Evolutionary conservation across 1,140 invertebrate species (phyloP), one percentile per base, ranked within the genome.

Genomic region (Gryllus bimaculatus): DNA sequence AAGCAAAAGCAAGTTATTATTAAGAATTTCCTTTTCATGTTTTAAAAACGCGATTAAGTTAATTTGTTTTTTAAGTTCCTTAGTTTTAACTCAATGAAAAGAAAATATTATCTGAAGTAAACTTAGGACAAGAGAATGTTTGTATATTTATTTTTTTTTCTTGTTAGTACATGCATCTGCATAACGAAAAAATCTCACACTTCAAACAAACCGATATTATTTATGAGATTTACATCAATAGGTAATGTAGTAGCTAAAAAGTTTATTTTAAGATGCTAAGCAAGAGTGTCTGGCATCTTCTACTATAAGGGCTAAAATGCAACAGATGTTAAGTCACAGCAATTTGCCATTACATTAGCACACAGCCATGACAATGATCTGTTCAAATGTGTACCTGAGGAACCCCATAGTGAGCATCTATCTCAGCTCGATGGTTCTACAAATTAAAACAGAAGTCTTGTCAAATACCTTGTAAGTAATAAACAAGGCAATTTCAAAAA

Each of bases 351-450:
- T 13, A 66, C 54, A 66, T 13, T 66, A 18, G 47, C 76, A 47
- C 76, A 77, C 76, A 77, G 76, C 26, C 76, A 77, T 26, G 20
- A 15, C 76, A 66, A 18, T 66, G 54, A 66, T 66, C 54, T 66
- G 54, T 66, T 66, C 54, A 66, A 66, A 13, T 48, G 54, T 80
- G 78, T 83, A 83, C 83, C 82, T 89, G 87, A 20, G 87, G 86
- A 79, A 89, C 87, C 81, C 95, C 95, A 89, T 95, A 95, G 86
- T 92, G 93, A 86, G 94, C 94, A 87, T 96, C 95, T 89, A 96
- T 94, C 91, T 97, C 95, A 86, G 94, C 91, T 85, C 94, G 94
- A 89, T 94, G 93, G 90, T 90, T 96, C 95, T 96, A 94, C 84
- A 92, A 91, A 87, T 84, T 87, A 84, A 84, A 80, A 74, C n/a